Conservation (phyloP, 2,797 vertebrate genomes). For the Toxotes lorentzi region DNA sequence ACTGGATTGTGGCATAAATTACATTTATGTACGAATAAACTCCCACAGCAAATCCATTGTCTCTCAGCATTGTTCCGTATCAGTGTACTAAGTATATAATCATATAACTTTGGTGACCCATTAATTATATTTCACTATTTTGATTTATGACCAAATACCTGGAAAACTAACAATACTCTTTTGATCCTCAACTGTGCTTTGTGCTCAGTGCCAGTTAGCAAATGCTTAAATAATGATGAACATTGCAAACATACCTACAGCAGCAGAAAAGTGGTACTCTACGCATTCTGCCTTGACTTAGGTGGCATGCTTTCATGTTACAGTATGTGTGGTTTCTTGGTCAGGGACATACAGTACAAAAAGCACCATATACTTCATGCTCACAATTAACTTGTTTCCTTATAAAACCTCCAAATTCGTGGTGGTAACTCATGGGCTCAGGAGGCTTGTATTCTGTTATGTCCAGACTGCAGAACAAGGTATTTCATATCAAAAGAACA, state of each 20-base stretch:
- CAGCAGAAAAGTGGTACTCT: not conserved
- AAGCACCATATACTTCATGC: not conserved
- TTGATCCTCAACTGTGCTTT: not conserved
- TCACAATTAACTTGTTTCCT: constrained; percentile 1
- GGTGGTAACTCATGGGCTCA: constrained; percentile 2
- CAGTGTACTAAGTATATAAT: too few relatives aligned
- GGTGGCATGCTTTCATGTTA: constrained; percentile 15
- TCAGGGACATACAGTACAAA: not conserved
- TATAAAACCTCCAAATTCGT: constrained; percentile 33
- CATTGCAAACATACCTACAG: not conserved
- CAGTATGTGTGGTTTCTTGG: not conserved
- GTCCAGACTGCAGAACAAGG: constrained; percentile 34
- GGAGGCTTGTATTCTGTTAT: constrained; percentile 37
- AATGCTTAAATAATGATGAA: not conserved
- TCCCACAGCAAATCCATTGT: too few relatives aligned
- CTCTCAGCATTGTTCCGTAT: too few relatives aligned
- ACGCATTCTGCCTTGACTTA: not conserved
- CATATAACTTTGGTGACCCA: not conserved
- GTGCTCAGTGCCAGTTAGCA: too few relatives aligned
- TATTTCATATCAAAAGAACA: constrained; percentile 54
- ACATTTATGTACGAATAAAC: too few relatives aligned
- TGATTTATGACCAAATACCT: not conserved
- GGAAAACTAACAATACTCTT: not conserved
- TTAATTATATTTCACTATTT: too few relatives aligned
- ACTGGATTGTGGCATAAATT: too few relatives aligned